These are phyloP conservation scores for Nysson spinosus DNA, from an alignment of 2,888 invertebrate genomes.

Conservation along the genomic window DNA sequence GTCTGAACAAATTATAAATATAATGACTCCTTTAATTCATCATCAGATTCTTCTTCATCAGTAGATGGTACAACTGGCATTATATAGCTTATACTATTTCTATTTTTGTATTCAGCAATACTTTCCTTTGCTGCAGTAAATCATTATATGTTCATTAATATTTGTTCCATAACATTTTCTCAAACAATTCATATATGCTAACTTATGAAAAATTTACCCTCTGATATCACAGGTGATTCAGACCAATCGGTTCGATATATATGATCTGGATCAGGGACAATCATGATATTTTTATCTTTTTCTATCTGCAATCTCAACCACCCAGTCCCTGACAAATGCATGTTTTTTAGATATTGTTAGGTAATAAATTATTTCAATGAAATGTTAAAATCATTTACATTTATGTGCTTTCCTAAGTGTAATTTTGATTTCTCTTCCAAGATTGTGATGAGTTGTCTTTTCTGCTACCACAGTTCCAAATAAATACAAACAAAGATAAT, in stretches of 20 bases:
- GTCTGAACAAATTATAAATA: conserved; percentile 7
- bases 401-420: conserved; percentile 66
- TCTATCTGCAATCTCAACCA: conserved; percentile 66
- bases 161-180: not conserved
- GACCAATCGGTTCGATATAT: conserved; percentile 16
- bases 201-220: conserved; percentile 15
- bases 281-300: conserved; percentile 53
- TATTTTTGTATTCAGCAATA: conserved; percentile 60
- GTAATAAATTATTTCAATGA: conserved; percentile 5
- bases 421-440: conserved; percentile 69
- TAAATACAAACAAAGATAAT: conserved; percentile 64
- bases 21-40: conserved; percentile 57
- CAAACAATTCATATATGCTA: not conserved
- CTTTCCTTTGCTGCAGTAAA: conserved; percentile 51
- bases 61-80: conserved; percentile 62
- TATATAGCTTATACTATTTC: conserved; percentile 59
- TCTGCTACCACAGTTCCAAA: conserved; percentile 71
- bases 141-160: not conserved
- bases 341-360: not conserved
- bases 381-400: conserved; percentile 56
- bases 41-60: conserved; percentile 69
- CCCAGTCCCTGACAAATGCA: conserved; percentile 50
- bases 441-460: conserved; percentile 61
- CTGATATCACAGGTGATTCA: not conserved
- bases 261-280: conserved; percentile 60